Conservation (phyloP, 2,113 vertebrate species). For the Rhinopomastus cyanomelas region DNA sequence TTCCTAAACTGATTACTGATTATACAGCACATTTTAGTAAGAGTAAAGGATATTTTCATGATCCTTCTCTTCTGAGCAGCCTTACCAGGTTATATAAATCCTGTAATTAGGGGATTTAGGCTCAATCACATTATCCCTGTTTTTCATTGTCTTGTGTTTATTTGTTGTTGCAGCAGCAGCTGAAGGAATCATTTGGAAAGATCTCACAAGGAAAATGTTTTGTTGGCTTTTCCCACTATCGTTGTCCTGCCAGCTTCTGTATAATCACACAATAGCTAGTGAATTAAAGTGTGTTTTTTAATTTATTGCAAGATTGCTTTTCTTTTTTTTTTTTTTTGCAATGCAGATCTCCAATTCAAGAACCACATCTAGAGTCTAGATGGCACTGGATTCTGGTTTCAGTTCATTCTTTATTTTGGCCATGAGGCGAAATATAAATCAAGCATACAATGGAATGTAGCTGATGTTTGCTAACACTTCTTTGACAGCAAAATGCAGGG, state of each 20-base stretch:
- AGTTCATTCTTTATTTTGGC: slow-evolving; percentile 35
- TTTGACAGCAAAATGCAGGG: neutral
- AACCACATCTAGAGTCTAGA: neutral
- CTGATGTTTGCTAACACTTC: neutral
- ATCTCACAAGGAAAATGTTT: slow-evolving; percentile 8
- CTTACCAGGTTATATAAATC: neutral
- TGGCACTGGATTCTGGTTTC: slow-evolving; percentile 28
- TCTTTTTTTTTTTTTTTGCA: neutral
- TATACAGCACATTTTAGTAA: neutral
- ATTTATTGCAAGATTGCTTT: slow-evolving; percentile 12
- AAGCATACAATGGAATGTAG: neutral
- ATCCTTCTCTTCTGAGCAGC: neutral
- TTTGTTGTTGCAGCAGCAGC: slow-evolving; percentile 32
- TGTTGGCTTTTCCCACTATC: slow-evolving; percentile 3
- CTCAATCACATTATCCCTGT: neutral
- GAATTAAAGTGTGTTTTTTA: slow-evolving; percentile 27
- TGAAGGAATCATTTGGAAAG: slow-evolving; percentile 50
- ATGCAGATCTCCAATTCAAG: neutral
- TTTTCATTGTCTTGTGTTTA: neutral
- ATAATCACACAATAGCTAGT: slow-evolving; percentile 41
- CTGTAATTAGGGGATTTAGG: neutral
- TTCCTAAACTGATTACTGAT: neutral
- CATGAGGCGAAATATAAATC: neutral
- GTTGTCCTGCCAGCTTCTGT: slow-evolving; percentile 40
- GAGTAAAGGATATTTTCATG: neutral